Percentiles rank a stretch among this genome's conserved stretches.
These are phyloP conservation scores for Diorhabda carinulata DNA, from an alignment of 1,140 invertebrate species.

Conservation along the genomic window DNA sequence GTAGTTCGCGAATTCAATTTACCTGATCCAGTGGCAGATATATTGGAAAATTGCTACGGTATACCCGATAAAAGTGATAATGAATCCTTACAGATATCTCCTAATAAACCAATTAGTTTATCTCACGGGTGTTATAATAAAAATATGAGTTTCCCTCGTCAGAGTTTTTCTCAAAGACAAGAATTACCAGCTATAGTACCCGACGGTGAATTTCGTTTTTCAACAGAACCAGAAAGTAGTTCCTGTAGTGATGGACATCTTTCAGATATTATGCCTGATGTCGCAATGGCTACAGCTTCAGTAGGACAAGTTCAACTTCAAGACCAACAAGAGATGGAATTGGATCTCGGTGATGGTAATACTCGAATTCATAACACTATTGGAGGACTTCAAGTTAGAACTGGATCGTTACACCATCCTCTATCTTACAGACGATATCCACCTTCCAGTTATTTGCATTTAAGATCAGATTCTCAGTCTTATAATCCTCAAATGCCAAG, in stretches of 20 bases:
- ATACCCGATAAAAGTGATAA: constrained; percentile 37
- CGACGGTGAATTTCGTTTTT: constrained; percentile 47
- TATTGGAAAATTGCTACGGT: constrained; percentile 60
- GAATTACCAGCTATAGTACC: constrained; percentile 46
- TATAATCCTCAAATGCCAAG: constrained; percentile 29
- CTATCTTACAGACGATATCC: constrained; percentile 36
- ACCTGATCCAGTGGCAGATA: constrained; percentile 85
- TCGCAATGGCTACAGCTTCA: constrained; percentile 80
- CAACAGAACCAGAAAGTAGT: constrained; percentile 55
- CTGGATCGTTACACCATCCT: constrained; percentile 32
- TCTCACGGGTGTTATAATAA: constrained; percentile 44
- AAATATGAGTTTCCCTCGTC: constrained; percentile 60
- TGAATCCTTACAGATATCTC: constrained; percentile 33
- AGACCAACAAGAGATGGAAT: constrained; percentile 56
- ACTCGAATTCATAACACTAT: constrained; percentile 50
- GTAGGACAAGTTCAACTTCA: constrained; percentile 68
- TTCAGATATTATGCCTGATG: constrained; percentile 81
- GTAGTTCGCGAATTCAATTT: constrained; percentile 92
- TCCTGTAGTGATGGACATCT: constrained; percentile 65
- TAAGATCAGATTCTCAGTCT: constrained; percentile 39
- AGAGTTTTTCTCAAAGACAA: constrained; percentile 39
- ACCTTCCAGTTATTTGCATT: constrained; percentile 38
- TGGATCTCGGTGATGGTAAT: constrained; percentile 75
- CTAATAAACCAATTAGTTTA: constrained; percentile 28
- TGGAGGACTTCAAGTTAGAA: constrained; percentile 20